Percentiles rank a stretch among this genome's conserved stretches.
Evolutionary conservation across 1,140 invertebrate genomes (phyloP).

Genomic region (Nebria ingens): DNA sequence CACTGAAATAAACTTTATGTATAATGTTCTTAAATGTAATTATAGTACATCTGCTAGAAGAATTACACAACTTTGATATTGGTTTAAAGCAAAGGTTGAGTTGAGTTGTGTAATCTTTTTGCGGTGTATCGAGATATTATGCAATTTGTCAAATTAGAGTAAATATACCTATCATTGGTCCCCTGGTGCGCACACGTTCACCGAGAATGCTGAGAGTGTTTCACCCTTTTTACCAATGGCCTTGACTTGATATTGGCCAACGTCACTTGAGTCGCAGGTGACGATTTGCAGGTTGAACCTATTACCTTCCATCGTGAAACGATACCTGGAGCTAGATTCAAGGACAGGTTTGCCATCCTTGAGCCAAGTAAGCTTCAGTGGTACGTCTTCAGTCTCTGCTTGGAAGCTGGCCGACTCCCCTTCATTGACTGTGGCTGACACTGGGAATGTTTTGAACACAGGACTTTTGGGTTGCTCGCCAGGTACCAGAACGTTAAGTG

Average conservation of each 20-base stretch:
- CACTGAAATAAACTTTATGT: neutral
- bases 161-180: constrained; percentile 17
- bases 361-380: constrained; percentile 63
- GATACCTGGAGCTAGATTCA: constrained; percentile 61
- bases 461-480: constrained; percentile 76
- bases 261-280: constrained; percentile 64
- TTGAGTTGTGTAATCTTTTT: too few species aligned
- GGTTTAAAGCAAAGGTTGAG: too few species aligned
- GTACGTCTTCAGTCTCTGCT: constrained; percentile 59
- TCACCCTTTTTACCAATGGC: constrained; percentile 78
- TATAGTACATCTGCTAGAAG: neutral
- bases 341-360: constrained; percentile 83
- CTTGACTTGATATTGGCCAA: constrained; percentile 82
- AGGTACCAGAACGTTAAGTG: constrained; percentile 73
- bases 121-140: too few species aligned
- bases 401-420: constrained; percentile 71
- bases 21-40: neutral
- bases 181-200: constrained; percentile 54
- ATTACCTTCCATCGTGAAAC: constrained; percentile 70
- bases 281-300: constrained; percentile 66
- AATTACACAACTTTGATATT: too few species aligned
- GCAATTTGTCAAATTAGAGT: too few species aligned
- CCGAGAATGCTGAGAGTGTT: constrained; percentile 69
- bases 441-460: constrained; percentile 79
- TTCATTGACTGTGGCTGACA: constrained; percentile 73